phyloP scores from a whole-genome alignment of 2,797 vertebrate species.

The Oreortyx pictus region DNA sequence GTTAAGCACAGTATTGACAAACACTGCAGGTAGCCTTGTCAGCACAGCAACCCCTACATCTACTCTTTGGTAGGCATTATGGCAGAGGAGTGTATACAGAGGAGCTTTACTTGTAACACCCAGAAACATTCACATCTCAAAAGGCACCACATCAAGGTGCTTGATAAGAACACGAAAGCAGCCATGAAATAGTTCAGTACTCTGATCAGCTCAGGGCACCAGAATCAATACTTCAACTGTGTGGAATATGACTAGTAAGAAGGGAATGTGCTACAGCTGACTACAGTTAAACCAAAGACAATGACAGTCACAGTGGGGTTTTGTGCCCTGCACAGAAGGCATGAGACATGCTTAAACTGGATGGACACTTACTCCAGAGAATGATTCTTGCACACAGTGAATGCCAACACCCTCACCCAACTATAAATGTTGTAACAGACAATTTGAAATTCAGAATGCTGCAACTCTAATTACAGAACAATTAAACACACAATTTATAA shows the following conservation, averaged over 20 bases:
- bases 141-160: not conserved
- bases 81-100: not conserved
- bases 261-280: not conserved
- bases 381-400: not conserved
- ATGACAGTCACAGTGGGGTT: not conserved
- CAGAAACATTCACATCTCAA: not conserved
- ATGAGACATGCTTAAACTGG: not conserved
- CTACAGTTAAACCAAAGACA: not conserved
- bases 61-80: not conserved
- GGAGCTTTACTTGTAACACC: not conserved
- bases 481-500: not conserved
- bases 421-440: not conserved
- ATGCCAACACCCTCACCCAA: not conserved
- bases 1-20: not conserved
- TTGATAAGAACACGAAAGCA: not conserved
- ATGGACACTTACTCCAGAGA: not conserved
- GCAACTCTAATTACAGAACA: not conserved
- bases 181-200: not conserved
- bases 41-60: not conserved
- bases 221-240: not conserved
- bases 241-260: not conserved
- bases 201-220: not conserved
- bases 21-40: not conserved
- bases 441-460: not conserved
- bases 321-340: not conserved